Conservation (phyloP, 1,140 invertebrate species). For the Bombus waltoni region DNA sequence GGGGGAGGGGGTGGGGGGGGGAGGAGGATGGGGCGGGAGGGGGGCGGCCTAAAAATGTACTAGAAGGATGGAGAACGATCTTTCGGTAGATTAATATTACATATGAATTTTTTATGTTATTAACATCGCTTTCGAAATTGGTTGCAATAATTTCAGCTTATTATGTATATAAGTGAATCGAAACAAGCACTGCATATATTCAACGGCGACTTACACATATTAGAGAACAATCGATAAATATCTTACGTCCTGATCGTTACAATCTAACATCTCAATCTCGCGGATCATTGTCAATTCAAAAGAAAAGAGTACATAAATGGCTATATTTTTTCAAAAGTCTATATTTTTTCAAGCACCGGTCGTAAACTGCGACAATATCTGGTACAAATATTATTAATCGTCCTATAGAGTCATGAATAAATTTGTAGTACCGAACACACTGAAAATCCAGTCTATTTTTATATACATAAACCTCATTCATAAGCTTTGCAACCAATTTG, state of each 20-base stretch:
- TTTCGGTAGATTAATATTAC: too few relatives aligned
- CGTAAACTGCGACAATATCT: background rate
- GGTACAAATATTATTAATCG: background rate
- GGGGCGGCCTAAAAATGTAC: too few relatives aligned
- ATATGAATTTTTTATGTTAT: too few relatives aligned
- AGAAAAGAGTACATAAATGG: background rate
- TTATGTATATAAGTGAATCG: background rate
- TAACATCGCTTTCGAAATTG: too few relatives aligned
- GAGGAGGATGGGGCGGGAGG: too few relatives aligned
- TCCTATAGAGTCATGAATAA: too few relatives aligned
- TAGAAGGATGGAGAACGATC: too few relatives aligned
- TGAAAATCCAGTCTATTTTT: slow-evolving; percentile 62
- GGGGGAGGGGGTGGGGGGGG: too few relatives aligned
- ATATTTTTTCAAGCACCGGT: background rate
- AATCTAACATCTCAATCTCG: background rate
- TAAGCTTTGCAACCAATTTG: slow-evolving; percentile 40
- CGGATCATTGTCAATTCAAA: background rate
- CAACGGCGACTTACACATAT: background rate
- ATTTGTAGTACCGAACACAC: too few relatives aligned
- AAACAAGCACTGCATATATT: slow-evolving; percentile 27
- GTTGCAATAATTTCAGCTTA: too few relatives aligned
- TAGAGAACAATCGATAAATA: slow-evolving; percentile 1
- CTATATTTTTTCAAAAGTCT: background rate
- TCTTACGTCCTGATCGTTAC: background rate
- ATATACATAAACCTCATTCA: slow-evolving; percentile 40